A percentile compares a stretch with the other conserved stretches of the same genome.
These are phyloP conservation scores for Parazoanthus darwini DNA, from an alignment of 92 coral and sea anemone genomes.

Conservation along the genomic window DNA sequence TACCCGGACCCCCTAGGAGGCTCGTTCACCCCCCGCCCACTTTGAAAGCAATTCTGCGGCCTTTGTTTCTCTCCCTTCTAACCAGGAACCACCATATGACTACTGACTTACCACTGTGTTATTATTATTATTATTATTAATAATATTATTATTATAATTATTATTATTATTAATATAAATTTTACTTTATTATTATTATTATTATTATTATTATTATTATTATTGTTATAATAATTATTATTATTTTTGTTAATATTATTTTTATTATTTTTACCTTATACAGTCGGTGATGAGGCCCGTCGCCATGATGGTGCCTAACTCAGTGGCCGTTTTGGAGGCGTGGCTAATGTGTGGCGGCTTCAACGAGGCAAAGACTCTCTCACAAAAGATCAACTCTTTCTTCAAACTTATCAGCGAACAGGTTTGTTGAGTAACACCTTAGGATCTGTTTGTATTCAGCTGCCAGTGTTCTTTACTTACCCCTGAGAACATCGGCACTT, in stretches of 20 bases:
- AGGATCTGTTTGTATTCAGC: neutral
- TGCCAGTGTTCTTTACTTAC: neutral
- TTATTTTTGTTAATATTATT: neutral
- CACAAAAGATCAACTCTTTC: constrained; percentile 84
- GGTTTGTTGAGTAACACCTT: constrained; percentile 46
- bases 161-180: too few relatives aligned
- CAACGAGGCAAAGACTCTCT: constrained; percentile 75
- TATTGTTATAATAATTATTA: too few relatives aligned
- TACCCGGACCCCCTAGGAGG: too few relatives aligned
- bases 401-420: constrained; percentile 77
- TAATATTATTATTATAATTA: too few relatives aligned
- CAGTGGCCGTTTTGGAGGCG: constrained; percentile 71
- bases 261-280: neutral
- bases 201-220: too few relatives aligned
- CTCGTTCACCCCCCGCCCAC: too few relatives aligned
- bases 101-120: neutral
- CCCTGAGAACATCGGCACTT: neutral
- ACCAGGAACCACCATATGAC: too few relatives aligned
- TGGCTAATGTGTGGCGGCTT: constrained; percentile 87
- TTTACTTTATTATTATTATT: too few relatives aligned
- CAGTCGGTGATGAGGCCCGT: constrained; percentile 83
- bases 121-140: neutral
- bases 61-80: too few relatives aligned
- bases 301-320: constrained; percentile 80
- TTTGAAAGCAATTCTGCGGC: too few relatives aligned